These are phyloP conservation scores for Syncerus caffer DNA, from an alignment of 2,797 vertebrate genomes.

Conservation along the genomic window DNA sequence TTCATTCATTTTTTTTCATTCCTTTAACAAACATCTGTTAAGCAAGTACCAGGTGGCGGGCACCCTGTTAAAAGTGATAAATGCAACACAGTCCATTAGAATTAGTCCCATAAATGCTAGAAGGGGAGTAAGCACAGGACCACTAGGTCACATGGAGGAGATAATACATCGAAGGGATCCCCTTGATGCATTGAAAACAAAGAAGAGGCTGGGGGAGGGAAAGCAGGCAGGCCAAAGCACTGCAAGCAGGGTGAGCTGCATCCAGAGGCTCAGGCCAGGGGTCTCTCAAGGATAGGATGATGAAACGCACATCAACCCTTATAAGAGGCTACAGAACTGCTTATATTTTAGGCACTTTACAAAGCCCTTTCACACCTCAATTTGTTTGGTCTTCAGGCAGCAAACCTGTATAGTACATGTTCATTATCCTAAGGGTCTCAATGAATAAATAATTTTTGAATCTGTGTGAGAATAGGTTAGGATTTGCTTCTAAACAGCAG, in stretches of 20 bases:
- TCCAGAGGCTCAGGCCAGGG: not conserved
- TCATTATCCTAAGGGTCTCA: not conserved
- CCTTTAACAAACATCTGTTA: not conserved
- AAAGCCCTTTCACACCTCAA: not conserved
- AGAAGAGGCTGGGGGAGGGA: not conserved
- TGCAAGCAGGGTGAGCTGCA: not conserved
- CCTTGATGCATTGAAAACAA: not conserved
- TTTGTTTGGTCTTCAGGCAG: not conserved
- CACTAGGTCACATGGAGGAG: not conserved
- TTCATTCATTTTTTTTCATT: not conserved
- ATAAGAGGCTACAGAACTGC: not conserved
- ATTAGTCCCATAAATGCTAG: not conserved
- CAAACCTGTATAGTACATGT: not conserved
- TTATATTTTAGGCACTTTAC: not conserved
- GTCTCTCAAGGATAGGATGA: not conserved
- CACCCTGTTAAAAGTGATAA: not conserved
- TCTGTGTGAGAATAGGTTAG: not conserved
- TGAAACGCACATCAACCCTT: not conserved
- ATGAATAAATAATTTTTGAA: not conserved
- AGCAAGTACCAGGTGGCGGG: not conserved
- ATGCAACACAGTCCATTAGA: not conserved
- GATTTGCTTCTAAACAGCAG: not conserved
- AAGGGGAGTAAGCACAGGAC: not conserved
- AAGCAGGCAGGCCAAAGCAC: not conserved
- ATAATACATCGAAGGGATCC: not conserved